Base-by-base conservation (phyloP, 2,888 invertebrate genomes). In the Penaeus monodon region DNA sequence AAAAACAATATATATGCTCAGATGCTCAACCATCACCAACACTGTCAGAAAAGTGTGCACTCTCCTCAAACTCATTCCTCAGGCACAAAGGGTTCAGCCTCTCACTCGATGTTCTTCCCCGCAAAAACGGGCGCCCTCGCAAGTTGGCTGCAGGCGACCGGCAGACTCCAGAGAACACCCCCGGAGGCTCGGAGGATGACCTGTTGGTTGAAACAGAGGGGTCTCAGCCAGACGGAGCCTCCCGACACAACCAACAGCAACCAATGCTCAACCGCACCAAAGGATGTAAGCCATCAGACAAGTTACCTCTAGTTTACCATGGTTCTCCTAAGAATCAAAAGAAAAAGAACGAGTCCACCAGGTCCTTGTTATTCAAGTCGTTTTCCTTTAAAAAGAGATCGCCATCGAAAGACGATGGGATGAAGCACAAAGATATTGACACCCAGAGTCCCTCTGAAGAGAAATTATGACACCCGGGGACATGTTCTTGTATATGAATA, bases 61-160 rank as follows among this genome's bases (percentile, higher is more conserved):
- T 84, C 22, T 73, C 86, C 24, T 81, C 88, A 49, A 87, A 87
- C 74, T 87, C 87, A 14, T 33, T 82, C 66, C 57, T 81, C 10
- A 81, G 79, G 57, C 76, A 81, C 70, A 88, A 88, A 85, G 82
- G 88, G 38, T 85, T 85, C 73, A 90, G 90, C 70, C 73, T 90
- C 17, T 90, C 90, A 44, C 81, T 90, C 44, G 90, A 88, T 44
- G 80, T 88, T 6, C 86, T 90, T 65, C 90, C 90, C 20, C 84
- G 85, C 27, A 86, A 84, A 65, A 89, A 89, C 68, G 86, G 86
- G 29, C 84, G 84, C 14, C 73, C 80, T 29, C 64, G 84, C 20
- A 84, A 44, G 73, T 20, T 76, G 20, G 78, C 22, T 44, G 33
- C 63, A 27, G 63, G 49, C 29, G 83, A 38, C 49, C 64, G 66